phyloP scores from a whole-genome alignment of 1,140 invertebrate species.

The Drosophila auraria region DNA sequence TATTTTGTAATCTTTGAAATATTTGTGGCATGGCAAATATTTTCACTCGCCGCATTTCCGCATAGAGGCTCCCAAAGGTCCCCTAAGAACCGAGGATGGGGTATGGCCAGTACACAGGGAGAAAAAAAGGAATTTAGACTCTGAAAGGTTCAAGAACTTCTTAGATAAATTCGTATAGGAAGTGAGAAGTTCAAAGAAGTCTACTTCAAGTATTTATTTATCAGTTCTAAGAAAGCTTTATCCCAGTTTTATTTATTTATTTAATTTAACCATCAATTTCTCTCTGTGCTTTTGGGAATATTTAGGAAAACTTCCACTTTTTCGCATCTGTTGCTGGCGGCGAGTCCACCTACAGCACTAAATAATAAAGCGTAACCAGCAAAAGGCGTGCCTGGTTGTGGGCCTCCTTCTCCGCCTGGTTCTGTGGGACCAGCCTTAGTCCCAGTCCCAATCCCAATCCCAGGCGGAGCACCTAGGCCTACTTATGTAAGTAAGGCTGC shows the following conservation, averaged over 20 bases:
- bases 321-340: constrained; percentile 49
- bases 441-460: constrained; percentile 15
- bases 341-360: constrained; percentile 74
- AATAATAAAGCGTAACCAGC: constrained; percentile 82
- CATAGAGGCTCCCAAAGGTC: constrained; percentile 34
- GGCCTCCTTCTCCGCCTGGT: constrained; percentile 30
- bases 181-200: too few species aligned
- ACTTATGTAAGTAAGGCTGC: constrained; percentile 78
- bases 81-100: neutral
- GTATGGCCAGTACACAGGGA: neutral
- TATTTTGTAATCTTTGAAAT: constrained; percentile 82
- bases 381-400: constrained; percentile 71
- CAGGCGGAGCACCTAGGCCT: constrained; percentile 65
- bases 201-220: too few species aligned
- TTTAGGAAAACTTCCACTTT: constrained; percentile 78
- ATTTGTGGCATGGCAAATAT: constrained; percentile 82
- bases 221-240: too few species aligned
- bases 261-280: neutral
- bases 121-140: neutral
- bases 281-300: constrained; percentile 38
- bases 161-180: neutral
- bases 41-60: constrained; percentile 71
- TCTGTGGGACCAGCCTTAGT: constrained; percentile 21
- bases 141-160: neutral
- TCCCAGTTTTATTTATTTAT: too few species aligned